Base-by-base conservation (phyloP, 1,140 invertebrate genomes). In the Paralvinella palmiformis region DNA sequence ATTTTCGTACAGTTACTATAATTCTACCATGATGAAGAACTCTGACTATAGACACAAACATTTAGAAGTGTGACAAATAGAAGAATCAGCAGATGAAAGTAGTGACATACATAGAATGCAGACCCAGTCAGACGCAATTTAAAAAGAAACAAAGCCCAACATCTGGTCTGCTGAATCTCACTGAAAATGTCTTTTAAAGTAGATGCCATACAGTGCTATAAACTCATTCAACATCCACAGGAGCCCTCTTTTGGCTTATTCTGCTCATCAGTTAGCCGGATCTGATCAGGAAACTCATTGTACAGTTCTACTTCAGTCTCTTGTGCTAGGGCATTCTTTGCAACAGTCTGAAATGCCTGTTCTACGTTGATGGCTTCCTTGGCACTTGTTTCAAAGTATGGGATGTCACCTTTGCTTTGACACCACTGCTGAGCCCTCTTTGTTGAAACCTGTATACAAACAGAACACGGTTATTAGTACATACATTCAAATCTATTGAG, bases 361-460 rank as follows among this genome's bases (percentile, higher is more conserved):
- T 98, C 96, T 48, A 99, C 95, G 78, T 98, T 98, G 63, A 96
- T 89, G 56, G 92, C 94, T 80, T 98, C 95, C 84, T 98, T 98
- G 71, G 96, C 96, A 83, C 91, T 94, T 35, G 95, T 98, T 84
- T 99, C 96, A 83, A 98, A 99, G 79, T 97, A 98, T 44, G 96
- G 96, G 77, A 99, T 97, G 82, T 94, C 93, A 79, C 97, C 97
- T 84, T 98, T 98, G 70, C 87, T 89, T 80, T 96, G 91, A 85
- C 96, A 98, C 96, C 96, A 99, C 71, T 96, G 91, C 79, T 98
- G 93, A 33, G 95, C 96, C 75, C 94, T 84, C 79, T 97, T 96
- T 27, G 88, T 87, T n/a, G 92, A 94, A 24, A 96, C 89, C 86
- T 91, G 72, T 31, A 59, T 24, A 20, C 17, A 31, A 31, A 24